Base-by-base conservation (phyloP, 1,140 invertebrate species). In the Cydia pomonella region DNA sequence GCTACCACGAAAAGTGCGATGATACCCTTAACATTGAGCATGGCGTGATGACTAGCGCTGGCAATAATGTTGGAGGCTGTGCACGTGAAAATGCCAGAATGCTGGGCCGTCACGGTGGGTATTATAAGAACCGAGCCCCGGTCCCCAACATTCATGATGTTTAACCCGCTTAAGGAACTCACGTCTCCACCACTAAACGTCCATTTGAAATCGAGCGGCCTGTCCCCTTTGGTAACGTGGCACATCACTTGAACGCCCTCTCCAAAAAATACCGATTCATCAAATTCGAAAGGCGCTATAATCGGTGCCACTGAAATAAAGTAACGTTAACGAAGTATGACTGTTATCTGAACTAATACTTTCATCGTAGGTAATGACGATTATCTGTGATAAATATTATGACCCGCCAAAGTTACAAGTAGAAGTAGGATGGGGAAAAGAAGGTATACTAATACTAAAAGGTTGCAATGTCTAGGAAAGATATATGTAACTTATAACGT, bases 41-140 rank as follows among this genome's bases (percentile, higher is more conserved):
- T 93, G 77, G 96, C 94, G 79, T 95, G 95, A 81, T 96, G 95
- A 86, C 94, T 95, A 87, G 94, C 94, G 79, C 89, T 95, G 81
- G 96, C 96, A 73, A 97, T 97, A 78, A 93, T 89, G 93, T 97
- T 97, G 63, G 93, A 95, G 79, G 95, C 96, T 78, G 95, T 94
- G 92, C 97, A 98, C 72, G 96, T 97, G 90, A 97, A 98, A 82
- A 95, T 94, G 78, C 96, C 96, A 82, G 95, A 97, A 77, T 94
- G 97, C 77, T 94, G 93, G 41, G 95, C 94, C 81, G 53, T 59
- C 53, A 59, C 53, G 21, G 53, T 94, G 82, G 88, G 94, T 89
- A 90, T 94, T 84, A 85, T 93, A 82, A 85, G 92, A 82, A 93
- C 87, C 82, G 94, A 94, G 84, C 82, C 91, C 85, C 93, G 93